Conservation (phyloP, 2,888 invertebrate genomes). For the Ormyrus nitidulus region DNA sequence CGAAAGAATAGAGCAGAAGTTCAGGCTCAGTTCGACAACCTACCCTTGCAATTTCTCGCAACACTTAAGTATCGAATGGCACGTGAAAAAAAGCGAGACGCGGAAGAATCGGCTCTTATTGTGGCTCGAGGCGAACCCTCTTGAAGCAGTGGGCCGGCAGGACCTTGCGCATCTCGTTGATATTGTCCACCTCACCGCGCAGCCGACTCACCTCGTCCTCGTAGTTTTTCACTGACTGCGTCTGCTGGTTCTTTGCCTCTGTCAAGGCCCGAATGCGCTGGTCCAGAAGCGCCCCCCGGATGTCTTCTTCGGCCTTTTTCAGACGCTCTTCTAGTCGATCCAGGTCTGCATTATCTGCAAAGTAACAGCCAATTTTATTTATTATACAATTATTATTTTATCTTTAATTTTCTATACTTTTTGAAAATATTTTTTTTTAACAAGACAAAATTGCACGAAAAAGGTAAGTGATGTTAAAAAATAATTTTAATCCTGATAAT, state of each 20-base stretch:
- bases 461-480: background rate
- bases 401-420: background rate
- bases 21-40: background rate
- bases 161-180: slow-evolving; percentile 87
- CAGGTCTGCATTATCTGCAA: slow-evolving; percentile 80
- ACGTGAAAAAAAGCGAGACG: slow-evolving; percentile 12
- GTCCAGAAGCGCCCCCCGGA: slow-evolving; percentile 85
- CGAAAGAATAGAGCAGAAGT: too few relatives aligned
- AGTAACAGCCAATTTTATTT: background rate
- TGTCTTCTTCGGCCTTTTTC: slow-evolving; percentile 82
- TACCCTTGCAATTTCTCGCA: background rate
- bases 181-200: slow-evolving; percentile 86
- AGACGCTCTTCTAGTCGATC: slow-evolving; percentile 83
- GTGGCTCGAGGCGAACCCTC: slow-evolving; percentile 85
- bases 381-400: background rate
- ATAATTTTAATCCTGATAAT: background rate
- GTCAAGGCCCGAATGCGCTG: slow-evolving; percentile 85
- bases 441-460: background rate
- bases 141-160: slow-evolving; percentile 90
- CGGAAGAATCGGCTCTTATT: background rate
- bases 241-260: slow-evolving; percentile 78
- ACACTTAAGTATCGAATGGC: slow-evolving; percentile 41
- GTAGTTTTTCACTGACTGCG: slow-evolving; percentile 87
- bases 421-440: background rate
- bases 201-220: slow-evolving; percentile 85